phyloP scores from a whole-genome alignment of 2,113 vertebrate genomes.

The Callithrix jacchus region DNA sequence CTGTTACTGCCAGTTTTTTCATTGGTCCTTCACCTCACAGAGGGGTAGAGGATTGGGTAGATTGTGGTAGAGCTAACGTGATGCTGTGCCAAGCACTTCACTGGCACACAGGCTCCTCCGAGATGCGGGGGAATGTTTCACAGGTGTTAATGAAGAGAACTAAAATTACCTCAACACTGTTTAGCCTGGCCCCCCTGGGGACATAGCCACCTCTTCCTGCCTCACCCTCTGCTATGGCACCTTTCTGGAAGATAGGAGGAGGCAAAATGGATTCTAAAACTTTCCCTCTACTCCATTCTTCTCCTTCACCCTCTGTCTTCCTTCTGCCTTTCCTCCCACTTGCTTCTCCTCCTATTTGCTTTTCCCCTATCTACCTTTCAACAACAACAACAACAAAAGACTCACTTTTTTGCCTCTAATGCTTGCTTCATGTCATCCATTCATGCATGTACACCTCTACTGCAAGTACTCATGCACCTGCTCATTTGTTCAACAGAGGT shows the following conservation, averaged over 20 bases:
- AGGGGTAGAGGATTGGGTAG: neutral
- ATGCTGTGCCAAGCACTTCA: neutral
- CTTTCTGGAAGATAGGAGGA: neutral
- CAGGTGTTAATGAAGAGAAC: neutral
- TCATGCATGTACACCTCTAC: neutral
- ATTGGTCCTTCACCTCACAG: neutral
- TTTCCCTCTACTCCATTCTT: neutral
- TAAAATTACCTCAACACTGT: neutral
- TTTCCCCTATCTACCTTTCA: neutral
- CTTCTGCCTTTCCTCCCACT: neutral
- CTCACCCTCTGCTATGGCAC: neutral
- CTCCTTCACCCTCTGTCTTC: neutral
- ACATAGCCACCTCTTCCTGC: neutral
- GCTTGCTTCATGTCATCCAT: neutral
- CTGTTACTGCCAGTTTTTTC: rapidly evolving
- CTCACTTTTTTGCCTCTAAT: neutral
- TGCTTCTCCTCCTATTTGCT: neutral
- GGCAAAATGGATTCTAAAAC: neutral
- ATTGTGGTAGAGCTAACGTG: neutral
- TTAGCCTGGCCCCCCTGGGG: neutral
- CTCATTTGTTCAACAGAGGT: neutral
- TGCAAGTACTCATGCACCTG: neutral
- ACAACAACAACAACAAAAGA: neutral
- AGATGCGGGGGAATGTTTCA: neutral
- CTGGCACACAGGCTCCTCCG: neutral